Base-by-base conservation (phyloP, 2,113 vertebrate genomes). In the Cyrtonyx montezumae region DNA sequence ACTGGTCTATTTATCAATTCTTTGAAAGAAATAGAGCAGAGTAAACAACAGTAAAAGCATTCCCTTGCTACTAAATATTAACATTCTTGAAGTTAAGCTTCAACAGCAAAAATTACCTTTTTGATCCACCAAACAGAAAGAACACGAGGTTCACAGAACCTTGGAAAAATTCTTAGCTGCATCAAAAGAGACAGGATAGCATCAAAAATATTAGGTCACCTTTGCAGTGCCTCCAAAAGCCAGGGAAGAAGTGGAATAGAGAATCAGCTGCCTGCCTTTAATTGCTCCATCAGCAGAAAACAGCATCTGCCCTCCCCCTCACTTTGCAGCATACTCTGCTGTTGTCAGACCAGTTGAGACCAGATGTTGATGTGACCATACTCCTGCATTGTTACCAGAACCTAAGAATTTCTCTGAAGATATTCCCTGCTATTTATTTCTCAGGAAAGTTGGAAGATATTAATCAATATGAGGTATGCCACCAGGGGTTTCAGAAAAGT, bases 261-360 rank as follows among this genome's bases (percentile, higher is more conserved):
- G 2, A 91, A 71, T 1, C 19, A 34, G 40, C 8, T 2, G 9
- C 9, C 25, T 37, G 17, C 9, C 22, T 71, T 84, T 25, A 20
- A 56, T 82, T 59, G 34, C 40, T 17, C 7, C 5, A 37, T 68
- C 15, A 68, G 19, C 25, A 73, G 55, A 17, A n/a, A 75, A 15
- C 70, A 37, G 8, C 4, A 43, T 40, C 17, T 43, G 1, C 13
- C 30, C 5, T 15, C 26, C 14, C 23, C 1, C 12, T 40, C 40
- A 12, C 40, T 2, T 7, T 55, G 1, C 8, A 36, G 2, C 18
- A 45, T 11, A 43, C 15, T 2, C 10, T 0, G 1, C 40, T 40
- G 15, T 5, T 45, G 2, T 13, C 26, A 51, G 40, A 53, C 26
- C 36, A 79, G n/a, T 11, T 53, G 30, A 76, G 11, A 20, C 53